These are phyloP conservation scores for Crotalus viridis DNA, from an alignment of 2,113 vertebrate species.

Conservation along the genomic window DNA sequence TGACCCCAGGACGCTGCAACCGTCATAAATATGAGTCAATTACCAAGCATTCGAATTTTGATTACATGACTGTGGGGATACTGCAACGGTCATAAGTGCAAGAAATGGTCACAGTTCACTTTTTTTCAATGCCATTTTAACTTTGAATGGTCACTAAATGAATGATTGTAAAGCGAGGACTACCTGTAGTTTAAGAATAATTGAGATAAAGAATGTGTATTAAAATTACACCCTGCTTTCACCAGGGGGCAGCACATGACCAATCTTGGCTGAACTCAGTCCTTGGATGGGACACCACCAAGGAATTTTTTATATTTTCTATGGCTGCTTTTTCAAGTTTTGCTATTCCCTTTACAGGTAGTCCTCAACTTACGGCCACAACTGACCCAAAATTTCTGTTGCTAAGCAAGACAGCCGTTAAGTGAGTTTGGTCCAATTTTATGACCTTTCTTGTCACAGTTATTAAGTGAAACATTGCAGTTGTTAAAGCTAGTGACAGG, in stretches of 20 bases:
- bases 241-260: neutral
- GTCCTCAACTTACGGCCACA: neutral
- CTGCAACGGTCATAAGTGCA: neutral
- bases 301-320: neutral
- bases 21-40: neutral
- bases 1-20: neutral
- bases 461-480: neutral
- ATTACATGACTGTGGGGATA: neutral
- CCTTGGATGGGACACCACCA: neutral
- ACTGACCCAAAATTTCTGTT: neutral
- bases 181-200: neutral
- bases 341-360: neutral
- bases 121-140: neutral
- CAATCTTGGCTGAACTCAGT: neutral
- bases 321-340: neutral
- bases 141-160: neutral
- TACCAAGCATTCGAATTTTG: neutral
- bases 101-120: neutral
- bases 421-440: neutral
- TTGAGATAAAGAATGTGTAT: neutral
- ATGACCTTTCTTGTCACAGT: neutral
- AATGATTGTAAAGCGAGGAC: rapidly evolving
- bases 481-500: neutral
- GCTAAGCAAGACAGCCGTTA: neutral
- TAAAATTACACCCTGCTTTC: neutral